These are phyloP conservation scores for Gouania willdenowi DNA, from an alignment of 2,797 vertebrate genomes.

Conservation along the genomic window DNA sequence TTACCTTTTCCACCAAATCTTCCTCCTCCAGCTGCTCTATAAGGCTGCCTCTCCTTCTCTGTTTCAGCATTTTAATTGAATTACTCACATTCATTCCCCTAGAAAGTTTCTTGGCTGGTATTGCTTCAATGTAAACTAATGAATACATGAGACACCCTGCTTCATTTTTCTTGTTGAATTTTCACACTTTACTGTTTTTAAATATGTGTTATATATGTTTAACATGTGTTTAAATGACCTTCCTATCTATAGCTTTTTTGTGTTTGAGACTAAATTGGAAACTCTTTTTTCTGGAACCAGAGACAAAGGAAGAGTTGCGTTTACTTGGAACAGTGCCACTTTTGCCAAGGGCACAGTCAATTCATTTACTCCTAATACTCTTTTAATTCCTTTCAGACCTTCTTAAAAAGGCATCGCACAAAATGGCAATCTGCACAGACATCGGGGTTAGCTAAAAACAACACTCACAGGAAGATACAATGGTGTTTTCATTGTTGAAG, in stretches of 20 bases:
- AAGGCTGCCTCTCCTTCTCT: conserved; percentile 25
- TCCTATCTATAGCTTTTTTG: conserved; percentile 19
- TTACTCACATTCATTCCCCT: conserved; percentile 45
- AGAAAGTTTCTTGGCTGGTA: conserved; percentile 55
- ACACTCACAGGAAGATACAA: conserved; percentile 6
- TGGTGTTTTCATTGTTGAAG: too few relatives aligned
- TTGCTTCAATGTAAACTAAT: conserved; percentile 38
- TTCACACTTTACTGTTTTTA: conserved; percentile 13
- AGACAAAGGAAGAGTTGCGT: conserved; percentile 32
- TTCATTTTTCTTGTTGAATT: conserved; percentile 4
- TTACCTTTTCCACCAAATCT: conserved; percentile 10
- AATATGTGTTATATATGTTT: conserved; percentile 10
- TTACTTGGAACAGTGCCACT: conserved; percentile 58
- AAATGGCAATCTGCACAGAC: conserved; percentile 12
- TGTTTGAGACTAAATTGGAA: conserved; percentile 37
- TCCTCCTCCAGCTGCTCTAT: conserved; percentile 32
- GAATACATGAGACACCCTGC: conserved; percentile 26
- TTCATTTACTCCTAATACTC: conserved; percentile 69
- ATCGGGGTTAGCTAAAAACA: not conserved
- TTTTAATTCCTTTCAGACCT: conserved; percentile 55
- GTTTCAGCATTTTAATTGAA: conserved; percentile 52
- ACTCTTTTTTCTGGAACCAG: conserved; percentile 41
- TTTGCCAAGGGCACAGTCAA: conserved; percentile 55
- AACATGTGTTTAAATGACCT: conserved; percentile 35
- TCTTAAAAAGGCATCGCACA: conserved; percentile 31